phyloP scores from a whole-genome alignment of 2,113 vertebrate species.

The Bolborhynchus lineola region DNA sequence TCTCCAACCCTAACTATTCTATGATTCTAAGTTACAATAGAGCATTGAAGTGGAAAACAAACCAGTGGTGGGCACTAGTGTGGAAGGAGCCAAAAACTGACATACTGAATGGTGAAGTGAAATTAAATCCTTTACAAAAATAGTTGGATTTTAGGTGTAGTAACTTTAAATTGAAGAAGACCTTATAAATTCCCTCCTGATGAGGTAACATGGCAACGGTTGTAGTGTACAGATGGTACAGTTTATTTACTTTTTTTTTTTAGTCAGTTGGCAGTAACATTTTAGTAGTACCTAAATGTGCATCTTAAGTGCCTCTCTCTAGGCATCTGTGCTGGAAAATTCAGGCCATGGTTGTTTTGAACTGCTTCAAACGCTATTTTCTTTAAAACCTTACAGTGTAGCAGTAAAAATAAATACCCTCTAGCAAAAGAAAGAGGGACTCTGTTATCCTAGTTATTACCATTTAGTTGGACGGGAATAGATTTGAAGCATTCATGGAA shows the following conservation, averaged over 20 bases:
- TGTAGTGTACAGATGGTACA: constrained; percentile 19
- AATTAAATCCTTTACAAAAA: not conserved
- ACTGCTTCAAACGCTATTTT: not conserved
- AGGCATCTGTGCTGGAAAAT: constrained; percentile 38
- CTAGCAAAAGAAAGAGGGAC: not conserved
- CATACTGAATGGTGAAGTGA: not conserved
- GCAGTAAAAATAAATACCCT: constrained; percentile 8
- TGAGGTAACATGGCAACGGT: not conserved
- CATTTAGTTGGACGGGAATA: not conserved
- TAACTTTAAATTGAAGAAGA: constrained; percentile 7
- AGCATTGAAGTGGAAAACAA: not conserved
- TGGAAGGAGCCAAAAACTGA: not conserved
- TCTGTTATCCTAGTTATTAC: not conserved
- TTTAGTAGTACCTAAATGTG: constrained; percentile 38
- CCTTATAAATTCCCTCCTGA: constrained; percentile 30
- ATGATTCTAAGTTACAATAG: not conserved
- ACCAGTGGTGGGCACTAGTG: not conserved
- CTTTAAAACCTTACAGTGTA: not conserved
- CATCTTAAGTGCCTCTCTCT: constrained; percentile 6
- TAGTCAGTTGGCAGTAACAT: not conserved
- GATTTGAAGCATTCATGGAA: not conserved
- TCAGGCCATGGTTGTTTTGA: not conserved
- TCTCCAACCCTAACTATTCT: too few species aligned
- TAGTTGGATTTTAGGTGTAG: not conserved
- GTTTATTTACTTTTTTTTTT: constrained; percentile 54